A percentile compares a stretch with the other conserved stretches of the same genome.
Conservation (phyloP, 2,888 invertebrate genomes). For the Amphiduros pacificus region DNA sequence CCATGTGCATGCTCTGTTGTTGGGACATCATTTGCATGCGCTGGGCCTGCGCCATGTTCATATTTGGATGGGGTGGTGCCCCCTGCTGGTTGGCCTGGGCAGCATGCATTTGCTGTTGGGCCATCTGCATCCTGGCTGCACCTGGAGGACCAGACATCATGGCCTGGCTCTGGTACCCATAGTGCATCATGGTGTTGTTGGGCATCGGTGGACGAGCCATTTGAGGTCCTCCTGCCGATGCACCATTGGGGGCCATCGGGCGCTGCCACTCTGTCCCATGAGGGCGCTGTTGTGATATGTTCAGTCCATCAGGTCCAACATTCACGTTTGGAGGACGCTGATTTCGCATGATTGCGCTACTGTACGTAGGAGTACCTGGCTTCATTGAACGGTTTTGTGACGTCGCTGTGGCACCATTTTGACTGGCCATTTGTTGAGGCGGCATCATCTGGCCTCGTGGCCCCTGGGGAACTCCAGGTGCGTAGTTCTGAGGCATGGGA, state of each 20-base stretch:
- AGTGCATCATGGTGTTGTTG: slow-evolving; percentile 54
- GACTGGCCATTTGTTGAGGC: slow-evolving; percentile 1
- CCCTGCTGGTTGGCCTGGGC: background rate
- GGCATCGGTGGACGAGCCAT: slow-evolving; percentile 25
- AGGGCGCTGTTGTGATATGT: slow-evolving; percentile 59
- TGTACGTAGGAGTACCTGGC: slow-evolving; percentile 37
- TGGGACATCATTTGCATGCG: slow-evolving; percentile 35
- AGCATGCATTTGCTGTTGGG: slow-evolving; percentile 13
- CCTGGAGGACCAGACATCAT: background rate
- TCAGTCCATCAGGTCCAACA: slow-evolving; percentile 64
- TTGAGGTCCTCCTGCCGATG: slow-evolving; percentile 20
- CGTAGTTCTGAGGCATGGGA: background rate
- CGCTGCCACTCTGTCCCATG: slow-evolving; percentile 62
- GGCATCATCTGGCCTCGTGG: slow-evolving; percentile 4
- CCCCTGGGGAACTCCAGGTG: slow-evolving; percentile 20
- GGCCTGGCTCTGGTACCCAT: slow-evolving; percentile 56
- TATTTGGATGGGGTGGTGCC: slow-evolving; percentile 10
- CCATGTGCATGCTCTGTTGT: slow-evolving; percentile 31
- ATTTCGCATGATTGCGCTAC: slow-evolving; percentile 54
- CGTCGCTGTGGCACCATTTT: slow-evolving; percentile 21
- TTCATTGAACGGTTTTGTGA: slow-evolving; percentile 28
- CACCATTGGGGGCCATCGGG: slow-evolving; percentile 63
- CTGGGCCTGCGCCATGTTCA: background rate
- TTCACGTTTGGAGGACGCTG: slow-evolving; percentile 69
- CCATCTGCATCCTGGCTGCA: slow-evolving; percentile 8